A percentile compares a stretch with the other conserved stretches of the same genome.
These are phyloP conservation scores for Habrosyne pyritoides DNA, from an alignment of 2,888 invertebrate genomes.

Conservation along the genomic window DNA sequence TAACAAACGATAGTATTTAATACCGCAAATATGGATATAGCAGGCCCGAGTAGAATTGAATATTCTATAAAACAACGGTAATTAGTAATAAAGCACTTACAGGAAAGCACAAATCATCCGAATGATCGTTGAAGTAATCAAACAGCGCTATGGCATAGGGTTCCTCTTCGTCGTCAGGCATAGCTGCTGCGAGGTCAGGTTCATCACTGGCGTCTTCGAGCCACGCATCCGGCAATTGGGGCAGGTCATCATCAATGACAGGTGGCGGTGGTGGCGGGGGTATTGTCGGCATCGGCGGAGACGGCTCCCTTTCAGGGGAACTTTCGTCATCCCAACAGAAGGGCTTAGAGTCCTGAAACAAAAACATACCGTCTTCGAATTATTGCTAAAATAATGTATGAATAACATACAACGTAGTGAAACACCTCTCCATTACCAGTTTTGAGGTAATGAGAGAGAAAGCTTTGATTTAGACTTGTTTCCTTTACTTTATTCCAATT, in stretches of 20 bases:
- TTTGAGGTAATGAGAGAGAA: too few relatives aligned
- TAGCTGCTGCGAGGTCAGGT: conserved; percentile 28
- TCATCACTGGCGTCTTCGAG: conserved; percentile 29
- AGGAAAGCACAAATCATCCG: conserved; percentile 91
- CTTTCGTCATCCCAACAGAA: conserved; percentile 64
- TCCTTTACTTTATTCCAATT: too few relatives aligned
- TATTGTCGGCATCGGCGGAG: conserved; percentile 91
- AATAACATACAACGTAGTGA: too few relatives aligned
- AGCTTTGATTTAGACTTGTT: too few relatives aligned
- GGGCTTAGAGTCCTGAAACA: conserved; percentile 61
- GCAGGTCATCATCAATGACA: conserved; percentile 45
- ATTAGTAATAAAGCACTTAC: conserved; percentile 78
- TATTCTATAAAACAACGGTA: too few relatives aligned
- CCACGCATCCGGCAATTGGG: conserved; percentile 57
- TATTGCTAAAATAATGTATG: too few relatives aligned
- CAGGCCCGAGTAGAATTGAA: too few relatives aligned
- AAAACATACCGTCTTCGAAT: conserved; percentile 7
- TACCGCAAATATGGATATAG: too few relatives aligned
- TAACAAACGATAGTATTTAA: too few relatives aligned
- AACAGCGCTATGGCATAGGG: conserved; percentile 91
- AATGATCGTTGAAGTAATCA: conserved; percentile 89
- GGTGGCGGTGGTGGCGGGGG: conserved; percentile 91
- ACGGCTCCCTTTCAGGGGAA: conserved; percentile 74
- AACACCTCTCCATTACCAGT: too few relatives aligned
- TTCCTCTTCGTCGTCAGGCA: conserved; percentile 57